Percentiles rank a stretch among this genome's conserved stretches.
These are phyloP conservation scores for Zoroaster sp. DNA, from an alignment of 53 echinoderm and acorn worm genomes.

Conservation along the genomic window DNA sequence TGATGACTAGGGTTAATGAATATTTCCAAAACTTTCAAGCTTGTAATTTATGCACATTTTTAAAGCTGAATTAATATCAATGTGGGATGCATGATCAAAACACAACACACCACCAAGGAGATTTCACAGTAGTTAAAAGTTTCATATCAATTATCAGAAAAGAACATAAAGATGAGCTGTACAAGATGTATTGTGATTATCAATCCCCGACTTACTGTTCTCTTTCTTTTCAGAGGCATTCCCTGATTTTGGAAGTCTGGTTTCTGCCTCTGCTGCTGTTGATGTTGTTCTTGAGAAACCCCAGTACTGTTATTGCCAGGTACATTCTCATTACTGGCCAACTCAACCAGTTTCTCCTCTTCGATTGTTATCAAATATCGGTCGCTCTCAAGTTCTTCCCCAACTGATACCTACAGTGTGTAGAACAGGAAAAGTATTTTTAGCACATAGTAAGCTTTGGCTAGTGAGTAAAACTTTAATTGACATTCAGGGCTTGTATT, in stretches of 20 bases:
- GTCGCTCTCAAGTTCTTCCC: slow-evolving; percentile 90
- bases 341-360: slow-evolving; percentile 44
- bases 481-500: neutral
- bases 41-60: too few relatives aligned
- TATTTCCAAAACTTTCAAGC: too few relatives aligned
- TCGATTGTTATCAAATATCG: slow-evolving; percentile 87
- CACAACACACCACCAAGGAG: too few relatives aligned
- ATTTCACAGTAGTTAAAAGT: too few relatives aligned
- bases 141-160: too few relatives aligned
- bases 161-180: too few relatives aligned
- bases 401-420: slow-evolving; percentile 56
- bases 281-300: neutral
- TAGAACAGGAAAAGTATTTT: neutral
- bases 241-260: slow-evolving; percentile 16
- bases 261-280: neutral
- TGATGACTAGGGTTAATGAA: too few relatives aligned
- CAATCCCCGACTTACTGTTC: slow-evolving; percentile 88
- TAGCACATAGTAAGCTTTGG: neutral
- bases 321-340: neutral
- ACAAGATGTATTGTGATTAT: too few relatives aligned
- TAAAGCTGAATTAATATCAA: too few relatives aligned
- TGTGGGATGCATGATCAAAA: too few relatives aligned
- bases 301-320: neutral
- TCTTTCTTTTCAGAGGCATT: slow-evolving; percentile 73
- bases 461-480: neutral